Percentiles rank a stretch among this genome's conserved stretches.
Evolutionary conservation across 2,797 vertebrate genomes (phyloP).

Genomic region (Acanthiza pusilla): DNA sequence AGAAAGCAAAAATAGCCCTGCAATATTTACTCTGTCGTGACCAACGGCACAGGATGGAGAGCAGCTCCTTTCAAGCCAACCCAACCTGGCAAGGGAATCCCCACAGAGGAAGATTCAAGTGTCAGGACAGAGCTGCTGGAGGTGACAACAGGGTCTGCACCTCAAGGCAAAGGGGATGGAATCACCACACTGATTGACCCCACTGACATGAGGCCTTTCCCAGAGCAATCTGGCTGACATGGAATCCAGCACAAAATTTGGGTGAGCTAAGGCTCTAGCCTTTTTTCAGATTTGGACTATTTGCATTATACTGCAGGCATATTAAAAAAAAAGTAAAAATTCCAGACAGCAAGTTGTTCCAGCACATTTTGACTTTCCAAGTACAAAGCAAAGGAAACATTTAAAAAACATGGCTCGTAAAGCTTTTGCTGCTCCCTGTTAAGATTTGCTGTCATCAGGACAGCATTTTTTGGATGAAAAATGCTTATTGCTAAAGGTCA

Average conservation of each 20-base stretch:
- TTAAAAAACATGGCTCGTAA: neutral
- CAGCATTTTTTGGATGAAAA: slow-evolving; percentile 22
- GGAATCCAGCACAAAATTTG: neutral
- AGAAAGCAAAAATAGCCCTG: neutral
- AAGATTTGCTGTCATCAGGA: slow-evolving; percentile 8
- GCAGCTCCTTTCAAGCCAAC: neutral
- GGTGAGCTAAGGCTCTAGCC: neutral
- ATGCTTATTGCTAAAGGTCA: slow-evolving; percentile 45
- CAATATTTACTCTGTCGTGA: neutral
- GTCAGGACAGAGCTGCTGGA: neutral
- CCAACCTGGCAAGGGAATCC: neutral
- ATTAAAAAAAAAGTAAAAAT: neutral
- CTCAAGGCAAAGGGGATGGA: neutral
- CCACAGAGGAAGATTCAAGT: neutral
- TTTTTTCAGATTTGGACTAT: neutral
- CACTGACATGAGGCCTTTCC: neutral
- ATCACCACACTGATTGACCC: neutral
- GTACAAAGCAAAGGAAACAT: neutral
- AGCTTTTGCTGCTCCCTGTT: neutral
- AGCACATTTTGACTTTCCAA: slow-evolving; percentile 9
- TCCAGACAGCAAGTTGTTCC: neutral
- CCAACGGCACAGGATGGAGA: neutral
- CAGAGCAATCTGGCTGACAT: neutral
- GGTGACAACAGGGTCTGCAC: neutral
- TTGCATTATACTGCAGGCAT: neutral